Conservation (phyloP, 2,797 vertebrate genomes). For the Coccyzus lansbergi region DNA sequence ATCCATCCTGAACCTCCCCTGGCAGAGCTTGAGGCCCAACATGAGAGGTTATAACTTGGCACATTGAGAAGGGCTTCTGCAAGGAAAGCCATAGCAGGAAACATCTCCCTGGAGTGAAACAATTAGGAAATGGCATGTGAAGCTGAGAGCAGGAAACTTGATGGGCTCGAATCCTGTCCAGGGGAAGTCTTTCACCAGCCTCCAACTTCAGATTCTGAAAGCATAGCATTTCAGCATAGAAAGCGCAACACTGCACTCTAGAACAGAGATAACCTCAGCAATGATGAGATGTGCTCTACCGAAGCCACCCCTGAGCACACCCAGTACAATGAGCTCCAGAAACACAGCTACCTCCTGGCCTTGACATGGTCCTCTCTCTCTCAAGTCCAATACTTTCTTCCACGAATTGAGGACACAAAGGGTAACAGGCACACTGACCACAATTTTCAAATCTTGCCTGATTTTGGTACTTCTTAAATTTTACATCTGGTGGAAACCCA, state of each 20-base stretch:
- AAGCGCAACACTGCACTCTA: neutral
- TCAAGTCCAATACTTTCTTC: neutral
- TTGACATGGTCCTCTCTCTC: neutral
- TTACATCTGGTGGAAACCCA: neutral
- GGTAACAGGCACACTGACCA: accelerated
- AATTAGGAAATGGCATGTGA: accelerated
- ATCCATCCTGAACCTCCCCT: too few species aligned
- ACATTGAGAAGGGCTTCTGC: neutral
- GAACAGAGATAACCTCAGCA: neutral
- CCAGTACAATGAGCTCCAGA: neutral
- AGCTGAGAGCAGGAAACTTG: neutral
- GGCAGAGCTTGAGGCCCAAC: too few species aligned
- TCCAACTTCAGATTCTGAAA: neutral
- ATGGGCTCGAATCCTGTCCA: neutral
- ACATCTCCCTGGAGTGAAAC: neutral
- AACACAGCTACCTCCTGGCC: neutral
- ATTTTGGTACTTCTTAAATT: neutral
- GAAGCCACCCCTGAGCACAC: neutral
- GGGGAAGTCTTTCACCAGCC: neutral
- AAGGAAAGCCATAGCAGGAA: neutral
- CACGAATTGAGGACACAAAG: accelerated
- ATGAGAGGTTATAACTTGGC: neutral
- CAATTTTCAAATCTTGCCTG: neutral
- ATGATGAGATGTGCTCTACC: neutral
- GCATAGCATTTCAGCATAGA: neutral